Evolutionary conservation across 2,888 invertebrate species (phyloP), one percentile per base, ranked within the genome.

Genomic region (Aphidius colemani): DNA sequence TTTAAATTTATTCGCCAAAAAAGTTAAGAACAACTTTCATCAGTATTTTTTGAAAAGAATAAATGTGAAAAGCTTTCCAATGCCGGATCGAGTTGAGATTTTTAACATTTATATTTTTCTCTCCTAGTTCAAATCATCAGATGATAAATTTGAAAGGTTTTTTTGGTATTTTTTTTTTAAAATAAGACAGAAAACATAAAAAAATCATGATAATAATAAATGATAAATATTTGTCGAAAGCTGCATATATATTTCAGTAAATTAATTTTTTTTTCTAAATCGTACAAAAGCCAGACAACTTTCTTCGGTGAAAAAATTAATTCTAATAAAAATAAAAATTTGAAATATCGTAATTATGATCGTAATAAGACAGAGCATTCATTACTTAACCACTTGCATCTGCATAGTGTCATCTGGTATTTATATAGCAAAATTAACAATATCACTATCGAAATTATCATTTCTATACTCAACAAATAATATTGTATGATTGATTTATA

Each of bases 321-420:
- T 53, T 53, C 40, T 40, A 53, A 30, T 53, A 41, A 40, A 48
- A n/a, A 18, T 18, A 18, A 18, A 18, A 18, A 18, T 18, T 18
- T 18, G 1, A 18, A 48, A 13, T 58, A 48, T 63, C 64, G 70
- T 71, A 67, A 70, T 69, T 68, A 72, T 71, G 71, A 72, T 70
- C 70, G 69, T 70, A 68, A 71, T 69, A 71, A 69, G 67, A 63
- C 51, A 61, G 30, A 30, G 65, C 56, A 61, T 65, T 68, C 66
- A 66, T 64, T 68, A 60, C 65, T 64, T 67, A 69, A 69, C 67
- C 69, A 61, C 61, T 55, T 64, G 57, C 53, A 44, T 48, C 60
- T 64, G 49, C 8, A n/a, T 49, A 40, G 13, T 50, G 18, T 50
- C 51, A 39, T 59, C 44, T 41, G 30, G 30, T 30, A 30, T 30